These are phyloP conservation scores for Danio choprae DNA, from an alignment of 2,797 vertebrate genomes.

Conservation along the genomic window DNA sequence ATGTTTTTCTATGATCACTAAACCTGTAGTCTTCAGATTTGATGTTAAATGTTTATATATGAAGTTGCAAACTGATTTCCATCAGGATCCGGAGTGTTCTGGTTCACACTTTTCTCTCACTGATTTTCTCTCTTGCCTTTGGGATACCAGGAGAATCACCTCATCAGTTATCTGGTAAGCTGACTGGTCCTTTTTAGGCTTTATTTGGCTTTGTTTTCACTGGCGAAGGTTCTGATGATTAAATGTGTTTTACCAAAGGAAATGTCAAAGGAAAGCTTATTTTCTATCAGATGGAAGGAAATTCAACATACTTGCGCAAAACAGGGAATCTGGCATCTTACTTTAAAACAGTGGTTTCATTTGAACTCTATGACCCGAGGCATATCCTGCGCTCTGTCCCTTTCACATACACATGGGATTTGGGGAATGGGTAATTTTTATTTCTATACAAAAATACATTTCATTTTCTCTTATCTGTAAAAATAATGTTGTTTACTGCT, in stretches of 20 bases:
- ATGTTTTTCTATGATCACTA: not conserved
- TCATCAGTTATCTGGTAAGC: conserved; percentile 59
- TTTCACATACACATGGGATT: conserved; percentile 87
- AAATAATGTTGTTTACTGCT: not conserved
- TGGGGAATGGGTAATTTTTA: conserved; percentile 84
- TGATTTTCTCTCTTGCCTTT: conserved; percentile 50
- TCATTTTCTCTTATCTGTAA: not conserved
- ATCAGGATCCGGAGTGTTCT: conserved; percentile 26
- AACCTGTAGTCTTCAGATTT: not conserved
- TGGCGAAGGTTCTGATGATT: not conserved
- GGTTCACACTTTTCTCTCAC: conserved; percentile 46
- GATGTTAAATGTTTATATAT: not conserved
- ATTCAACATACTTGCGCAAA: conserved; percentile 70
- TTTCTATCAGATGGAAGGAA: conserved; percentile 82
- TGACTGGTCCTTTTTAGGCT: not conserved
- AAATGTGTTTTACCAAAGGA: conserved; percentile 55
- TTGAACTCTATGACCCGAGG: conserved; percentile 82
- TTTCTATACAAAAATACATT: not conserved
- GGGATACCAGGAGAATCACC: conserved; percentile 58
- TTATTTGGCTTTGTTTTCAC: conserved; percentile 4
- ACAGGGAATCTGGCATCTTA: conserved; percentile 76
- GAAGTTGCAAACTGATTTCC: not conserved
- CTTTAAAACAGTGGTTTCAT: conserved; percentile 78
- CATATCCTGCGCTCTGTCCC: conserved; percentile 76
- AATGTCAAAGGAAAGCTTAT: conserved; percentile 80